Conservation (phyloP, 2,113 vertebrate species). For the Xenopus laevis region DNA sequence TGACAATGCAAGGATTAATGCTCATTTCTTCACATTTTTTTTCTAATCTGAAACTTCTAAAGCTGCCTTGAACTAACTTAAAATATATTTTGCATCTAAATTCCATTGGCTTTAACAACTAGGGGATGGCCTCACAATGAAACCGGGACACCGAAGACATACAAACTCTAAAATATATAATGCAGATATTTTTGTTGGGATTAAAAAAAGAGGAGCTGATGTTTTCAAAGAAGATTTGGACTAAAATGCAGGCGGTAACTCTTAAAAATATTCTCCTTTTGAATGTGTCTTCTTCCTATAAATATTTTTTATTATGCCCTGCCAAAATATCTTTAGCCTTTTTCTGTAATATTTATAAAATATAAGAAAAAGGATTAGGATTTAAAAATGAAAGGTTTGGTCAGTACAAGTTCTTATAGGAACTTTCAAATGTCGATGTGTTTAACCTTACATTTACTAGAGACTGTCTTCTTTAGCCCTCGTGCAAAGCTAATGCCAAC, state of each 20-base stretch:
- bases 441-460: conserved; percentile 6
- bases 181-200: conserved; percentile 29
- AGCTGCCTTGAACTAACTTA: conserved; percentile 20
- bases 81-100: conserved; percentile 41
- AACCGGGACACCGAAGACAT: conserved; percentile 18
- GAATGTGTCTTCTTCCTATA: background rate
- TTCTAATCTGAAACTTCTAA: conserved; percentile 25
- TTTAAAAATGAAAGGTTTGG: background rate
- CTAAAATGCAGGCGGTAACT: conserved; percentile 1
- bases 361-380: background rate
- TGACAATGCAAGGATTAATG: conserved; percentile 35
- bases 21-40: conserved; percentile 29
- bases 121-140: conserved; percentile 24
- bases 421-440: background rate
- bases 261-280: conserved; percentile 14
- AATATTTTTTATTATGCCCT: conserved; percentile 10
- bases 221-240: conserved; percentile 19
- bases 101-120: conserved; percentile 36
- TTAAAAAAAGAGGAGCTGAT: conserved; percentile 22
- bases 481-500: background rate
- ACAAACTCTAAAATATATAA: conserved; percentile 21
- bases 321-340: conserved; percentile 4
- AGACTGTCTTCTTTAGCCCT: background rate
- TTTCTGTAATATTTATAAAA: background rate
- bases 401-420: background rate